phyloP scores from a whole-genome alignment of 2,797 vertebrate genomes.

The Benthosema pterotum region DNA sequence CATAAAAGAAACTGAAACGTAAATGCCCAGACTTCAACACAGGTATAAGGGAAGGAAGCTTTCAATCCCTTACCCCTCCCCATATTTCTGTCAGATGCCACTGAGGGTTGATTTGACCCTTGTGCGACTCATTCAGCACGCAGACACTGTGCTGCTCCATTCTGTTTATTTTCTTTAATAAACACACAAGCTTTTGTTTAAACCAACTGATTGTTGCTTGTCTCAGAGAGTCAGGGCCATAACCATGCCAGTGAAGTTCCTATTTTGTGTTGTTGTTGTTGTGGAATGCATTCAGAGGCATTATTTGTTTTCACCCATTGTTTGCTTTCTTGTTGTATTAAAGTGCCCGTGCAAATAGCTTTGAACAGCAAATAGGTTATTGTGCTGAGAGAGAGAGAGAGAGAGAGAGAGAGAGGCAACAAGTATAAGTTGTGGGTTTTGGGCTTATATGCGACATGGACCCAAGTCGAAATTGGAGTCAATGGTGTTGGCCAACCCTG shows the following conservation, averaged over 20 bases:
- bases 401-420: slow-evolving; percentile 35
- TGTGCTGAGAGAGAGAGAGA: slow-evolving; percentile 19
- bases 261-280: background rate
- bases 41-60: too few species aligned
- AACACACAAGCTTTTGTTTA: too few species aligned
- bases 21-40: too few species aligned
- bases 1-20: too few species aligned
- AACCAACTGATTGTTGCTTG: too few species aligned
- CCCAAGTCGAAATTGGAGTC: slow-evolving; percentile 71
- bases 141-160: too few species aligned
- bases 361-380: slow-evolving; percentile 39
- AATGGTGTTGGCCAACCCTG: slow-evolving; percentile 73
- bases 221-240: too few species aligned
- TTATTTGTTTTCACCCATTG: background rate
- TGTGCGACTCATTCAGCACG: too few species aligned
- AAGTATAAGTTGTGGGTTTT: slow-evolving; percentile 25
- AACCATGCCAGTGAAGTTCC: background rate
- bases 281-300: slow-evolving; percentile 14
- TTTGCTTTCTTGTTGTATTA: slow-evolving; percentile 31
- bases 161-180: too few species aligned
- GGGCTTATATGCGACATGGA: slow-evolving; percentile 42
- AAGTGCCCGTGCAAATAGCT: slow-evolving; percentile 12
- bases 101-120: too few species aligned
- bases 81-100: too few species aligned
- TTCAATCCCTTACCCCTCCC: too few species aligned